Percentiles rank a stretch among this genome's conserved stretches.
Evolutionary conservation across 2,113 vertebrate genomes (phyloP).

Genomic region (Ceyx margarethae): DNA sequence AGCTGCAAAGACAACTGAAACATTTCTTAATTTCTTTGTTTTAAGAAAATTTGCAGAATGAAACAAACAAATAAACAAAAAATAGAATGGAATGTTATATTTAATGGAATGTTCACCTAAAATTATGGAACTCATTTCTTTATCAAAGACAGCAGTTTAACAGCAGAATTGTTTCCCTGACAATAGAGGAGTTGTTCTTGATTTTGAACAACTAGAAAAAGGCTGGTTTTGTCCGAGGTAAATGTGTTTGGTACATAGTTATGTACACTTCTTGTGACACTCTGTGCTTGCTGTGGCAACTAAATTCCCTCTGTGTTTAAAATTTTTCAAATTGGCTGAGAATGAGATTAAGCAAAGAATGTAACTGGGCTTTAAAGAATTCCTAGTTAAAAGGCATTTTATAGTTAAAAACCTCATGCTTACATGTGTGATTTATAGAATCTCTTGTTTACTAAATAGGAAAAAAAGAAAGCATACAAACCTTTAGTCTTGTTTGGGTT

Average conservation of each 20-base stretch:
- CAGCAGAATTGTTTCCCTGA: background rate
- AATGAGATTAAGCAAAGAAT: background rate
- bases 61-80: background rate
- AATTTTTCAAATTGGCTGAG: background rate
- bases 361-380: background rate
- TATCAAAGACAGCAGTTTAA: background rate
- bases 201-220: background rate
- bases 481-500: background rate
- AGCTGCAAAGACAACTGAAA: background rate
- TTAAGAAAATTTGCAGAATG: background rate
- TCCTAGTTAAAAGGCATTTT: background rate
- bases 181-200: background rate
- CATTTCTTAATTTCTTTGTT: background rate
- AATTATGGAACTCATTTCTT: background rate
- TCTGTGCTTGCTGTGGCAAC: background rate
- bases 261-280: background rate
- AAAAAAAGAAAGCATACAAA: background rate
- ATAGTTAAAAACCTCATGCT: background rate
- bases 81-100: background rate
- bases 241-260: background rate
- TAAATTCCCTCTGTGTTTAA: background rate
- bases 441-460: background rate
- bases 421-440: background rate
- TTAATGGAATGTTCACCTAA: background rate
- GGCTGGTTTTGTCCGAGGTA: background rate